Conservation (phyloP, 2,888 invertebrate species). For the Ceratothoa steindachneri region DNA sequence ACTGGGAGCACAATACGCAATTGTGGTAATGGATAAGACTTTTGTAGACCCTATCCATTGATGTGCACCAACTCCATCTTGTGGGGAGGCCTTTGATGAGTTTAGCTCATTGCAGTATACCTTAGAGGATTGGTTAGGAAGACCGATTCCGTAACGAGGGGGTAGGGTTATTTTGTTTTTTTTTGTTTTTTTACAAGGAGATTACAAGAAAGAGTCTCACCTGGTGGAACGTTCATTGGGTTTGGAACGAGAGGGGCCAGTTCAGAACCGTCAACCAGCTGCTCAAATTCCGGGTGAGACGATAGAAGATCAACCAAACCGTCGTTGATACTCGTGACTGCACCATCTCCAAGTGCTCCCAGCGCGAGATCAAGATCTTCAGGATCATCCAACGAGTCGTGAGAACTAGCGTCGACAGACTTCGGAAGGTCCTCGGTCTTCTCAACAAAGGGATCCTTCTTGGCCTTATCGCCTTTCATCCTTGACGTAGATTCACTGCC, state of each 20-base stretch:
- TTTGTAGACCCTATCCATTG: no score
- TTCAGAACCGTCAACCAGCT: constrained; percentile 28
- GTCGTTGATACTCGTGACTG: constrained; percentile 23
- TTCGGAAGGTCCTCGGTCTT: background rate
- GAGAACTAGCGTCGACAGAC: constrained; percentile 14
- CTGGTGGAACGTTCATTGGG: background rate
- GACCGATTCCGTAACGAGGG: no score
- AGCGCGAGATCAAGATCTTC: constrained; percentile 31
- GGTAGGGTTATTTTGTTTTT: no score
- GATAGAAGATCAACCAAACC: constrained; percentile 32
- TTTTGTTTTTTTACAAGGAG: no score
- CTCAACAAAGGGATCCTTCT: background rate
- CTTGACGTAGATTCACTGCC: background rate
- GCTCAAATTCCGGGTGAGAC: constrained; percentile 30
- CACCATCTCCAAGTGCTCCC: constrained; percentile 23
- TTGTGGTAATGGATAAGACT: no score
- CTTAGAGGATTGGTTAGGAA: no score
- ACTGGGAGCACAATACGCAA: no score
- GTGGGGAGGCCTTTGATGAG: no score
- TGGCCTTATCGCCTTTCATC: background rate
- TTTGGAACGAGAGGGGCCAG: constrained; percentile 14
- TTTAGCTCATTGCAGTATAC: no score
- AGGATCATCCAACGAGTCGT: constrained; percentile 22
- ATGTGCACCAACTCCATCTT: no score
- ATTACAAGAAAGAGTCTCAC: background rate